A percentile compares a stretch with the other conserved stretches of the same genome.
phyloP scores from a whole-genome alignment of 2,888 invertebrate species.

The Pollenia angustigena region DNA sequence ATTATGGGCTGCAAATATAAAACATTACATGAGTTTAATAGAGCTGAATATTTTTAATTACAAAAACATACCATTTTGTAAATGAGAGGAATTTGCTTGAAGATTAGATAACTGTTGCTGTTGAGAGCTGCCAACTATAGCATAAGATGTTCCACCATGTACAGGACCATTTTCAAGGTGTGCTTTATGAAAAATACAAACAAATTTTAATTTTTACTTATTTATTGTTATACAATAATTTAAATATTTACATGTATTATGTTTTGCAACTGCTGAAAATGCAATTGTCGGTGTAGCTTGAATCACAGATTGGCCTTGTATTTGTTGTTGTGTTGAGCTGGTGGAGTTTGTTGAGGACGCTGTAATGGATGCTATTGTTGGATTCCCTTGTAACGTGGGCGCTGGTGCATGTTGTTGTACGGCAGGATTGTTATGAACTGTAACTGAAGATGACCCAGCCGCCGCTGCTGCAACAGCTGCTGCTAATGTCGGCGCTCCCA shows the following conservation, averaged over 20 bases:
- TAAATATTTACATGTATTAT: conserved; percentile 84
- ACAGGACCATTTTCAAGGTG: conserved; percentile 84
- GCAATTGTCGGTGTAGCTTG: conserved; percentile 84
- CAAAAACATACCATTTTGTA: conserved; percentile 80
- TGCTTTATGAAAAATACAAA: conserved; percentile 76
- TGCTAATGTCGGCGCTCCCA: conserved; percentile 74
- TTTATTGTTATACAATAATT: too few species aligned
- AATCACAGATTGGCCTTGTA: conserved; percentile 84
- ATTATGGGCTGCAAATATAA: conserved; percentile 76
- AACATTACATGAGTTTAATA: neutral
- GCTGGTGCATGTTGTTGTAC: conserved; percentile 82
- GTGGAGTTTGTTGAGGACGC: conserved; percentile 74
- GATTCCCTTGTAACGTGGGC: conserved; percentile 78
- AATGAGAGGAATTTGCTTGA: conserved; percentile 84
- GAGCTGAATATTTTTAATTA: neutral
- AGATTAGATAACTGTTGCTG: conserved; percentile 82
- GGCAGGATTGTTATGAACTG: conserved; percentile 77
- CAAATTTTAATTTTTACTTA: neutral
- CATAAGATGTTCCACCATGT: conserved; percentile 79
- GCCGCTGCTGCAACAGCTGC: conserved; percentile 75
- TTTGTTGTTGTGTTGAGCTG: conserved; percentile 77
- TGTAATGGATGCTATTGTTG: conserved; percentile 69
- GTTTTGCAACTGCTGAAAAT: conserved; percentile 88
- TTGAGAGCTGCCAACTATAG: conserved; percentile 80
- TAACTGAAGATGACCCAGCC: conserved; percentile 64